Evolutionary conservation across 2,888 invertebrate genomes (phyloP), one percentile per base, ranked within the genome.

Genomic region (Leistus spinibarbis): DNA sequence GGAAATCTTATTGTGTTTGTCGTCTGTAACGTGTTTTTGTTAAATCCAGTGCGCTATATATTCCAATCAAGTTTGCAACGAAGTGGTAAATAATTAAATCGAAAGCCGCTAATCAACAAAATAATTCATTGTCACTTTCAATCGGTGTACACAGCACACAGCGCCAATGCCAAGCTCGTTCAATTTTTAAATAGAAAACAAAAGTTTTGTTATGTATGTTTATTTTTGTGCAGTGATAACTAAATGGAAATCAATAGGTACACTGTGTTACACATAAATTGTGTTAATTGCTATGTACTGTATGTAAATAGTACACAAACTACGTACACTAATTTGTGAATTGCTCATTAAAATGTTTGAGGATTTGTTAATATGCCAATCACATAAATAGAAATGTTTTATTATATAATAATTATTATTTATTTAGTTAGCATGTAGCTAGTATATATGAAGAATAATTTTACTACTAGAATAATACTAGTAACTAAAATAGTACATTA

Each of bases 61-160:
- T 72, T 72, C 62, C 66, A 72, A 72, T 72, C 66, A 72, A 66
- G 27, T 20, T 57, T 65, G 66, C n/a, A 72, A 66, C 72, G 64
- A 27, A 56, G 72, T 56, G 54, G 19, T 72, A 66, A 66, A 72
- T 72, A 66, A 72, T 72, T 72, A 72, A 72, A 66, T 27, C 72
- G 72, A 40, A 72, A 72, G 72, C 66, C 72, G 66, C 72, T 72
- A 72, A 72, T 72, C 66, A 65, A 66, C 65, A 72, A 72, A 72
- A 72, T 72, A 72, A 72, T 72, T 72, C 66, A 72, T 72, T 72
- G 72, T 72, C 72, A 57, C 72, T 72, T 66, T 72, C 72, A 66
- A 72, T 72, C 66, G 72, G 40, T 40, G 13, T 13, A 40, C 40
- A 72, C 72, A 65, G 57, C 60, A 65, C 27, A 23, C 27, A 24